Percentiles rank a stretch among this genome's conserved stretches.
Evolutionary conservation across 2,797 vertebrate species (phyloP).

Genomic region (Lateolabrax maculatus): DNA sequence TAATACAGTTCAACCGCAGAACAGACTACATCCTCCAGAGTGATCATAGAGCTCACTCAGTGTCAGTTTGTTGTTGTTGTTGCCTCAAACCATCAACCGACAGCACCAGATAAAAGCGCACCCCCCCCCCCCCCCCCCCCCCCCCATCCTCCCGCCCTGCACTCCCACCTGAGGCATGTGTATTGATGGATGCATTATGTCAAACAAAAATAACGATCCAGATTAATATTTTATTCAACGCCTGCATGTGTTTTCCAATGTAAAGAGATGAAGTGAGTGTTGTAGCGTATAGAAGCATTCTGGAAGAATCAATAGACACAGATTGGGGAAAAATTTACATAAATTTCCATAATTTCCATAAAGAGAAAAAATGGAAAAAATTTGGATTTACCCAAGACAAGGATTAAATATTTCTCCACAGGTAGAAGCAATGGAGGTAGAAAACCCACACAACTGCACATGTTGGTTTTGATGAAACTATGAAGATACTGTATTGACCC

Average conservation of each 20-base stretch:
- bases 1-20: too few species aligned
- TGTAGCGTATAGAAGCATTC: neutral
- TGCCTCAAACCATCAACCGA: too few species aligned
- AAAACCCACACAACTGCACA: too few species aligned
- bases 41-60: too few species aligned
- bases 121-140: neutral
- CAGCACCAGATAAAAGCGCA: too few species aligned
- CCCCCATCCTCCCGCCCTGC: neutral
- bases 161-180: neutral
- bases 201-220: neutral
- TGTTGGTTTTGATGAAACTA: neutral
- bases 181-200: slow-evolving; percentile 6
- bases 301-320: neutral
- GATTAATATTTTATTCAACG: neutral
- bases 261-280: slow-evolving; percentile 1
- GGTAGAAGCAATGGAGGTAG: neutral
- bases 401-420: neutral
- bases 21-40: too few species aligned
- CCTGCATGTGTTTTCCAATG: neutral
- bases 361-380: neutral
- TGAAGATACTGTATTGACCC: neutral
- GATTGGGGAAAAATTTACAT: neutral
- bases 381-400: neutral
- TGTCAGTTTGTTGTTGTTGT: too few species aligned
- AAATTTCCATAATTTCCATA: slow-evolving; percentile 17